A percentile compares a stretch with the other conserved stretches of the same genome.
Conservation (phyloP, 2,113 vertebrate genomes). For the Rhea pennata region DNA sequence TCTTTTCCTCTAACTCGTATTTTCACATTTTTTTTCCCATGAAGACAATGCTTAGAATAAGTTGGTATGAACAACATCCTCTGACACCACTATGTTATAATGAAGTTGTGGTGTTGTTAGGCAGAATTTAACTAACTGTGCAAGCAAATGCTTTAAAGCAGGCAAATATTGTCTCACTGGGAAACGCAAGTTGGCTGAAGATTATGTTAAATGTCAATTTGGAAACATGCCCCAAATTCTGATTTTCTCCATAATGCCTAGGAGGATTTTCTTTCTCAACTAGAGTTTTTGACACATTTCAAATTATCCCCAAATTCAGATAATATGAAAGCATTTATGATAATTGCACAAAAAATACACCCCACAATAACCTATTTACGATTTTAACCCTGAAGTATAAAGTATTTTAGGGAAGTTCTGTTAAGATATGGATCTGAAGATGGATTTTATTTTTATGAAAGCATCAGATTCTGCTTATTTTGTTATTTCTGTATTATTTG, state of each 20-base stretch:
- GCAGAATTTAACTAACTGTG: not conserved
- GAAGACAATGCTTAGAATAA: not conserved
- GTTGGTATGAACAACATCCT: not conserved
- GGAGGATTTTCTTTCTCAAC: not conserved
- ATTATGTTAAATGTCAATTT: not conserved
- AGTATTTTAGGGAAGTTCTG: slow-evolving; percentile 52
- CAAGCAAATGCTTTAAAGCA: not conserved
- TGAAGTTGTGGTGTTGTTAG: not conserved
- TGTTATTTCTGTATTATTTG: slow-evolving; percentile 67
- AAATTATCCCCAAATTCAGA: not conserved
- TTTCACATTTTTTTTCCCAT: not conserved
- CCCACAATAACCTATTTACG: not conserved
- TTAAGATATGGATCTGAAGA: slow-evolving; percentile 61
- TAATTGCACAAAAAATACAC: not conserved
- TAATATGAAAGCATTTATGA: not conserved
- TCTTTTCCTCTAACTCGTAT: not conserved
- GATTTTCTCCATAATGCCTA: not conserved
- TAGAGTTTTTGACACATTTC: not conserved
- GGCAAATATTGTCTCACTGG: not conserved
- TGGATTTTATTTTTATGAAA: slow-evolving; percentile 69
- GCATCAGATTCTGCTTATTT: slow-evolving; percentile 59
- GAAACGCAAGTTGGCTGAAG: not conserved
- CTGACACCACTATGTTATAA: not conserved
- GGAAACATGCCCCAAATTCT: not conserved
- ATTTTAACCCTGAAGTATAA: not conserved